Percentiles rank a stretch among this genome's conserved stretches.
These are phyloP conservation scores for Eumacrocentrus americanus DNA, from an alignment of 2,888 invertebrate genomes.

Conservation along the genomic window DNA sequence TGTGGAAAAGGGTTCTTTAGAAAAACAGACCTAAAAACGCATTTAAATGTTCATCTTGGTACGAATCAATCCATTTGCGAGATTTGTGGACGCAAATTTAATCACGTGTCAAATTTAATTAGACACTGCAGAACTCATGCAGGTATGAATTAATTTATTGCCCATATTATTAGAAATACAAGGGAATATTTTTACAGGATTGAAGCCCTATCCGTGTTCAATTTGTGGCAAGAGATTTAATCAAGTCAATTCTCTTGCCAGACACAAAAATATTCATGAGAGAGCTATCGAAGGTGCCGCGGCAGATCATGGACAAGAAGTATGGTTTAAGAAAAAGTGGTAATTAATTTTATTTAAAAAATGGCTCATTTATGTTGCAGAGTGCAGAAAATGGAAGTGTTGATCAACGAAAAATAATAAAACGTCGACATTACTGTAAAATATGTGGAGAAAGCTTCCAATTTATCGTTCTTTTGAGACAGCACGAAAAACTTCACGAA, in stretches of 20 bases:
- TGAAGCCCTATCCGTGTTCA: constrained; percentile 57
- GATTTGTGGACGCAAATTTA: constrained; percentile 59
- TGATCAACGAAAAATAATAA: constrained; percentile 39
- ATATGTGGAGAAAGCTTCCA: constrained; percentile 56
- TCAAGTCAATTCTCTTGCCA: constrained; percentile 51
- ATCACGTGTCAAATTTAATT: constrained; percentile 60
- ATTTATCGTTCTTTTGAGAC: constrained; percentile 49
- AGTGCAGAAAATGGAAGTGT: constrained; percentile 23
- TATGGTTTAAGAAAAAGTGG: background rate
- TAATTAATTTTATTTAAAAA: background rate
- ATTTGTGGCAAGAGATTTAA: constrained; percentile 55
- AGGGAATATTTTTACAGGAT: constrained; percentile 41
- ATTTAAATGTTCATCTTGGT: constrained; percentile 60
- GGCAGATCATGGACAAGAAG: background rate
- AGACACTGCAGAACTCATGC: constrained; percentile 58
- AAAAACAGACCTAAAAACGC: constrained; percentile 57
- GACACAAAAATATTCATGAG: constrained; percentile 51
- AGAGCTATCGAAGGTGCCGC: constrained; percentile 31
- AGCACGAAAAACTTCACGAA: constrained; percentile 50
- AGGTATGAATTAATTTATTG: constrained; percentile 43
- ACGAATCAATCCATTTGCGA: constrained; percentile 59
- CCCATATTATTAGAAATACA: constrained; percentile 6
- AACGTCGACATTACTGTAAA: constrained; percentile 52
- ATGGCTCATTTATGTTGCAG: background rate
- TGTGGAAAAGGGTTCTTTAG: constrained; percentile 57